Evolutionary conservation across 2,113 vertebrate genomes (phyloP).

Genomic region (Odontophorus gujanensis): DNA sequence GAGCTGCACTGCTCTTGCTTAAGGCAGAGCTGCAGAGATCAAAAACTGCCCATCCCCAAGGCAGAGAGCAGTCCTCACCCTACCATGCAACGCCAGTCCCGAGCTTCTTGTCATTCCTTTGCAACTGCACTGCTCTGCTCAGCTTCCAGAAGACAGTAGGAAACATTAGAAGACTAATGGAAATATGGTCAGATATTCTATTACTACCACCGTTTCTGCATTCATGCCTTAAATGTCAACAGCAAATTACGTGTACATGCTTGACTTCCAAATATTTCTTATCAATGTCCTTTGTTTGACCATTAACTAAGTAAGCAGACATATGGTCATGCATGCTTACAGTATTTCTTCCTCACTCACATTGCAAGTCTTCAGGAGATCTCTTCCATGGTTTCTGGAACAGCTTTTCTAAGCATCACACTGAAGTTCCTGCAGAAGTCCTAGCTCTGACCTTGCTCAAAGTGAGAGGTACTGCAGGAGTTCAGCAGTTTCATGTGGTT

Average conservation of each 20-base stretch:
- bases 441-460: background rate
- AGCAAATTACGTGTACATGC: background rate
- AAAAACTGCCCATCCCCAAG: background rate
- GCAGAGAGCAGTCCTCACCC: background rate
- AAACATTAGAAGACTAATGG: background rate
- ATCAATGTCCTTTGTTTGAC: background rate
- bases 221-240: background rate
- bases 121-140: background rate
- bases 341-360: background rate
- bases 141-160: background rate
- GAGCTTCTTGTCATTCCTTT: background rate
- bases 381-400: background rate
- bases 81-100: fast-evolving
- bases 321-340: background rate
- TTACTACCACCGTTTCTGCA: background rate
- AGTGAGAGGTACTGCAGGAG: background rate
- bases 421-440: constrained; percentile 1
- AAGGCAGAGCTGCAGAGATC: background rate
- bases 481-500: background rate
- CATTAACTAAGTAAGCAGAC: background rate
- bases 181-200: background rate
- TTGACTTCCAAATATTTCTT: background rate
- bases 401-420: background rate
- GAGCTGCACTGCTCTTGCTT: background rate
- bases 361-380: background rate